Evolutionary conservation across 2,113 vertebrate genomes (phyloP), one percentile per base, ranked within the genome.

Genomic region (Tretioscincus oriximinensis): DNA sequence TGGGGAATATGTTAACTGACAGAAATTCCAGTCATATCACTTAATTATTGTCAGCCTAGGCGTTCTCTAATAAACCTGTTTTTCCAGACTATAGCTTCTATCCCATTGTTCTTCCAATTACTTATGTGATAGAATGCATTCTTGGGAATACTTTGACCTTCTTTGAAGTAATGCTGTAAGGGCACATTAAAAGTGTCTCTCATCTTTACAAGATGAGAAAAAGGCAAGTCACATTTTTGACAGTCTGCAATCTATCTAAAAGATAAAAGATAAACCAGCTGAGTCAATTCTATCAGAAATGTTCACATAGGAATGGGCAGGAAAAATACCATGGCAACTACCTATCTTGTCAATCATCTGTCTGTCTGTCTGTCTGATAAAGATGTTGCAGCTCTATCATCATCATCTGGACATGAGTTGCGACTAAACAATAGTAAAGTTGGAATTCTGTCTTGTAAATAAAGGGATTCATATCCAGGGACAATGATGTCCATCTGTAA

Each of bases 61-160:
- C 83, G 82, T 87, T 89, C 88, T 81, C 65, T 87, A 91, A 90
- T 91, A 90, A 90, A 93, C 86, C 86, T 83, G 82, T 90, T 93
- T 93, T 89, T 78, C 86, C 93, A 92, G 91, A 92, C 90, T 86
- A 16, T 82, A 83, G 90, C 84, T 86, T 90, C 85, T 80, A 78
- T 82, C 77, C 85, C 85, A 61, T 90, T 85, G 81, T 83, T 82
- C 82, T 87, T 91, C 88, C 84, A 85, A 76, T 85, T 87, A 88
- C 85, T 90, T 83, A 90, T 88, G 85, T 84, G 88, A 93, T 83
- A 84, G 87, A 92, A 92, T 83, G 80, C 85, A 79, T 91, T 78
- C 83, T 86, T 91, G 89, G 88, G 90, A 94, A 86, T 87, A 87
- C 74, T 87, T 63, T 35, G 74, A 83, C 71, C 84, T 91, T 89